Conservation (phyloP, 2,888 invertebrate genomes). For the Anaspis maculata region DNA sequence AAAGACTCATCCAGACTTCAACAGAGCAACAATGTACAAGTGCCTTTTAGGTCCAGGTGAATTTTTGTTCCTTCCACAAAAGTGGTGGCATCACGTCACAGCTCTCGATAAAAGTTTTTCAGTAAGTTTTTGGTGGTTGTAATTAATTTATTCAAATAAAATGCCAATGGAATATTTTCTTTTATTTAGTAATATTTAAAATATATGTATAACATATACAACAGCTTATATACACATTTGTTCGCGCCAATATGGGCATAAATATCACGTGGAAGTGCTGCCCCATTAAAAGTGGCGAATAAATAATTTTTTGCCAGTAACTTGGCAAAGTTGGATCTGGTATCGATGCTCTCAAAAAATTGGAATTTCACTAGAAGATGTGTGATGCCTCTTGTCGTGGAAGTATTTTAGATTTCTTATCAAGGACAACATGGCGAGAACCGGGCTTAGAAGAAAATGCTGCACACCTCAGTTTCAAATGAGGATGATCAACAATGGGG, state of each 20-base stretch:
- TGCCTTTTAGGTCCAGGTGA: constrained; percentile 75
- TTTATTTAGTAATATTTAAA: constrained; percentile 4
- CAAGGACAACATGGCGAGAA: background rate
- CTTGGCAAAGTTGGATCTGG: constrained; percentile 1
- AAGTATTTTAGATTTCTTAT: too few species aligned
- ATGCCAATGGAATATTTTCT: constrained; percentile 5
- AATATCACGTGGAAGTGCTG: background rate
- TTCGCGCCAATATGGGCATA: background rate
- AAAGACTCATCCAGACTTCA: constrained; percentile 62
- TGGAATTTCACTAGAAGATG: too few species aligned
- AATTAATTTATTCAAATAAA: constrained; percentile 18
- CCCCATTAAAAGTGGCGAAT: too few species aligned
- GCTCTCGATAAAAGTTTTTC: constrained; percentile 87
- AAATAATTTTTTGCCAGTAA: too few species aligned
- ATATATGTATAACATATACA: background rate
- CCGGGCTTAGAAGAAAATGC: background rate
- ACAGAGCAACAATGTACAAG: constrained; percentile 53
- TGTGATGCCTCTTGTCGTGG: too few species aligned
- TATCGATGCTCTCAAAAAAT: too few species aligned
- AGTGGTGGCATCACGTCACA: constrained; percentile 96
- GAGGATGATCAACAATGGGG: constrained; percentile 5
- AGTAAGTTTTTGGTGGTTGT: constrained; percentile 96
- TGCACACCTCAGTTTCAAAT: constrained; percentile 1
- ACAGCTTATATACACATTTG: too few species aligned
- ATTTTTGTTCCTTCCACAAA: constrained; percentile 87